phyloP scores from a whole-genome alignment of 2,888 invertebrate species.

The Nephrocerus scutellatus region DNA sequence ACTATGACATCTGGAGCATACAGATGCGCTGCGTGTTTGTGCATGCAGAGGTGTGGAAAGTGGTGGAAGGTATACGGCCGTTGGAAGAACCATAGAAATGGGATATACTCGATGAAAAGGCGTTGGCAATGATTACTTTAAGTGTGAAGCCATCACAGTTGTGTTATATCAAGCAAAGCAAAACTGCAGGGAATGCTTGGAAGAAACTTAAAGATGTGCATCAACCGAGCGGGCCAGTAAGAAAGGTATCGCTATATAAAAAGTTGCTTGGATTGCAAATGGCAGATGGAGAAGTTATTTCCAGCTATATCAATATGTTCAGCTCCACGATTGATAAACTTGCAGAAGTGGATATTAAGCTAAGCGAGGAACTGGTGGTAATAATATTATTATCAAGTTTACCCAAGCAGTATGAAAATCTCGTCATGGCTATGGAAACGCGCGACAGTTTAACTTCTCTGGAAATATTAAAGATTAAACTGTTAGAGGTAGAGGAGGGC shows the following conservation, averaged over 20 bases:
- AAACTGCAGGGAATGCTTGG: constrained; percentile 12
- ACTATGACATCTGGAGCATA: constrained; percentile 11
- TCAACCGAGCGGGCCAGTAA: constrained; percentile 13
- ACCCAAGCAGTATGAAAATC: constrained; percentile 16
- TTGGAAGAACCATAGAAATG: constrained; percentile 2
- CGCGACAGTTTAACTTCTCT: constrained; percentile 11
- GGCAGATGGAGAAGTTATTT: constrained; percentile 9
- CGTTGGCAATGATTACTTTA: constrained; percentile 13
- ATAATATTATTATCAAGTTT: constrained; percentile 17
- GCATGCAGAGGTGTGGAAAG: constrained; percentile 16
- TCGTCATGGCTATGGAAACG: constrained; percentile 14
- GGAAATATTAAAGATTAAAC: constrained; percentile 12
- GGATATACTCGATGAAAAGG: constrained; percentile 12
- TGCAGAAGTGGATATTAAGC: constrained; percentile 9
- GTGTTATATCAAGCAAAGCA: constrained; percentile 12
- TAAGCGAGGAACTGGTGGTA: constrained; percentile 8
- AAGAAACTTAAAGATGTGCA: constrained; percentile 9
- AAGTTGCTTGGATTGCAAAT: constrained; percentile 13
- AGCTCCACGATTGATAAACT: constrained; percentile 14
- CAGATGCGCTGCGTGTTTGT: constrained; percentile 16
- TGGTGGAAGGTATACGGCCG: constrained; percentile 5
- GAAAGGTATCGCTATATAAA: constrained; percentile 16
- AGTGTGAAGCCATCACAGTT: constrained; percentile 15
- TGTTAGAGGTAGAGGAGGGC: constrained; percentile 10
- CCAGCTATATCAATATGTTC: constrained; percentile 11